Conservation (phyloP, 2,113 vertebrate genomes). For the Plotosus lineatus region DNA sequence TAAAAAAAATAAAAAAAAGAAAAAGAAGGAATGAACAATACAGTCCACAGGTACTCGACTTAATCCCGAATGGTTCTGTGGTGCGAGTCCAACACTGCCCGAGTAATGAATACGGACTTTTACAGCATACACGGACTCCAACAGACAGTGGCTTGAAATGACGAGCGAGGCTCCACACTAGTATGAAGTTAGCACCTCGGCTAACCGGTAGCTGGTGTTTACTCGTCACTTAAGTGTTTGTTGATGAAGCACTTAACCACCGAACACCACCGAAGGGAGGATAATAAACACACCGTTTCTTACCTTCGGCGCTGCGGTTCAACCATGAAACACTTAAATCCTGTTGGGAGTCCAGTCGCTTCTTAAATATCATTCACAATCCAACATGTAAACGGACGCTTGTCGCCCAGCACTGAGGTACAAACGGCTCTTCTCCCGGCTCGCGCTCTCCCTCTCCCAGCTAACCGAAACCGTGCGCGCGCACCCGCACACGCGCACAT, state of each 20-base stretch:
- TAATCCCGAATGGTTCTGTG: neutral
- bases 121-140: neutral
- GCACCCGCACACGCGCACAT: slow-evolving; percentile 23
- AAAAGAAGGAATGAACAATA: neutral
- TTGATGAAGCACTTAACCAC: slow-evolving; percentile 63
- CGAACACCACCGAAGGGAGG: neutral
- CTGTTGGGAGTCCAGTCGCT: slow-evolving; percentile 20
- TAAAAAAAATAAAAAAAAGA: neutral
- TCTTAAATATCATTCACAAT: slow-evolving; percentile 58
- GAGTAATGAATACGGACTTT: neutral
- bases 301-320: slow-evolving; percentile 45
- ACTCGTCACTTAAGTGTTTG: slow-evolving; percentile 61
- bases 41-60: neutral
- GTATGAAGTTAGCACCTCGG: neutral
- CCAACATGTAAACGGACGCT: slow-evolving; percentile 51
- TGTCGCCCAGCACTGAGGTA: slow-evolving; percentile 30
- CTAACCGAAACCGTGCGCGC: slow-evolving; percentile 75
- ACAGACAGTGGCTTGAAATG: neutral
- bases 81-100: neutral
- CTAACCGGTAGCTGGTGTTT: slow-evolving; percentile 33
- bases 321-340: slow-evolving; percentile 50
- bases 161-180: neutral
- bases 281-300: slow-evolving; percentile 40
- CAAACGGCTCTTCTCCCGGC: neutral
- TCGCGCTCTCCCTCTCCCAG: slow-evolving; percentile 42